Conservation (phyloP, 2,113 vertebrate genomes). For the Hoplias malabaricus region DNA sequence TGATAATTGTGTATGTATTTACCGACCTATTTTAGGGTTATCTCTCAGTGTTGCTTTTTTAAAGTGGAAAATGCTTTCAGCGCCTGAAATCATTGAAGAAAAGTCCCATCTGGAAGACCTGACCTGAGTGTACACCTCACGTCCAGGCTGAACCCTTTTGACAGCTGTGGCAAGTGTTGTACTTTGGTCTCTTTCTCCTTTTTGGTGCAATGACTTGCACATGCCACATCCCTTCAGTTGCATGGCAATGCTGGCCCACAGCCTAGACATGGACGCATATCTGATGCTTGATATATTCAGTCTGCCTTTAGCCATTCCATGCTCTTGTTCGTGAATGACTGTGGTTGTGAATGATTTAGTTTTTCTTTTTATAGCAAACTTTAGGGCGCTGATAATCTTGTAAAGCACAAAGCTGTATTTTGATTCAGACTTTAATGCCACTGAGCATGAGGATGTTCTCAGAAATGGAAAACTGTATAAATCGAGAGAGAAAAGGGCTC, state of each 20-base stretch:
- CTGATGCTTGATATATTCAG: not conserved
- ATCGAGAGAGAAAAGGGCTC: not conserved
- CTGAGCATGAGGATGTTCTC: not conserved
- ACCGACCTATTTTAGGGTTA: not conserved
- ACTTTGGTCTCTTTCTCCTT: not conserved
- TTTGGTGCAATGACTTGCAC: conserved; percentile 17
- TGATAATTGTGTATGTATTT: not conserved
- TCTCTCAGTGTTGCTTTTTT: not conserved
- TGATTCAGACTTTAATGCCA: not conserved
- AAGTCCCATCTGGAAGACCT: not conserved
- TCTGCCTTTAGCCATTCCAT: not conserved
- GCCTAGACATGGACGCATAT: conserved; percentile 20
- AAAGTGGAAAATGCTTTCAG: not conserved
- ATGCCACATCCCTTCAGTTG: conserved; percentile 7
- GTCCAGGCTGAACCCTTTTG: not conserved
- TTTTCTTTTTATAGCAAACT: not conserved
- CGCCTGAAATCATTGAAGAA: not conserved
- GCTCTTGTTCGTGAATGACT: not conserved
- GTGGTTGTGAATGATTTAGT: not conserved
- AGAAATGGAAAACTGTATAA: not conserved
- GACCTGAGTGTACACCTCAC: not conserved
- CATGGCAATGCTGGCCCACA: conserved; percentile 28
- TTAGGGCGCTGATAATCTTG: too few relatives aligned
- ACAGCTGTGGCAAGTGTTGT: not conserved
- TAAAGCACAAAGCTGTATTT: not conserved